Conservation (phyloP, 2,888 invertebrate genomes). For the Pocota personata region DNA sequence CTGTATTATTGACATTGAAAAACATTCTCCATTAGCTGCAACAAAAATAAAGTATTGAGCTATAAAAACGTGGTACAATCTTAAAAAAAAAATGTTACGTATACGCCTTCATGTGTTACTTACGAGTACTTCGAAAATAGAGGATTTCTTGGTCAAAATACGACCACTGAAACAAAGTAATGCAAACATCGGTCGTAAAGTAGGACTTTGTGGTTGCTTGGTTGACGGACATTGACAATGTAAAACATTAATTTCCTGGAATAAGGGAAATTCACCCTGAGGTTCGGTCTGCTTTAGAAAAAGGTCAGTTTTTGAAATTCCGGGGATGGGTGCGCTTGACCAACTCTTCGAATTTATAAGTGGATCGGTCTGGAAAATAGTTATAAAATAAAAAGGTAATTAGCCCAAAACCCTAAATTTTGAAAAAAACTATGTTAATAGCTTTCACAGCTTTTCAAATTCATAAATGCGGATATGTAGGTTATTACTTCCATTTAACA, state of each 20-base stretch:
- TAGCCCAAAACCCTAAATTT: neutral
- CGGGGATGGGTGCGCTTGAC: neutral
- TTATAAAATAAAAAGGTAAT: too few relatives aligned
- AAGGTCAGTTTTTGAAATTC: neutral
- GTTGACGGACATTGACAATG: neutral
- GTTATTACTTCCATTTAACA: neutral
- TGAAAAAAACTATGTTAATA: neutral
- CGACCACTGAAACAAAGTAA: conserved; percentile 3
- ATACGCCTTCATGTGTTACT: neutral
- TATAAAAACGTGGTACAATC: neutral
- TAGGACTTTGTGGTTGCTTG: neutral
- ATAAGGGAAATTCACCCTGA: conserved; percentile 1
- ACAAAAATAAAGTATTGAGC: neutral
- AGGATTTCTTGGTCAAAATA: neutral
- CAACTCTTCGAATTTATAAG: neutral
- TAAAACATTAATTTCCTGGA: conserved; percentile 21
- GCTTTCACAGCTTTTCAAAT: neutral
- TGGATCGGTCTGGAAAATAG: too few relatives aligned
- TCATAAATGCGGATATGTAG: conserved; percentile 12
- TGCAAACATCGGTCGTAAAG: conserved; percentile 10
- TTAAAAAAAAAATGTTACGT: neutral
- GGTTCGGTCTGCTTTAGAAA: neutral
- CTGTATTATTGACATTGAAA: neutral
- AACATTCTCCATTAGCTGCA: neutral
- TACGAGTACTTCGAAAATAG: neutral